Evolutionary conservation across 2,797 vertebrate genomes (phyloP), one percentile per base, ranked within the genome.

Genomic region (Podarcis siculus): DNA sequence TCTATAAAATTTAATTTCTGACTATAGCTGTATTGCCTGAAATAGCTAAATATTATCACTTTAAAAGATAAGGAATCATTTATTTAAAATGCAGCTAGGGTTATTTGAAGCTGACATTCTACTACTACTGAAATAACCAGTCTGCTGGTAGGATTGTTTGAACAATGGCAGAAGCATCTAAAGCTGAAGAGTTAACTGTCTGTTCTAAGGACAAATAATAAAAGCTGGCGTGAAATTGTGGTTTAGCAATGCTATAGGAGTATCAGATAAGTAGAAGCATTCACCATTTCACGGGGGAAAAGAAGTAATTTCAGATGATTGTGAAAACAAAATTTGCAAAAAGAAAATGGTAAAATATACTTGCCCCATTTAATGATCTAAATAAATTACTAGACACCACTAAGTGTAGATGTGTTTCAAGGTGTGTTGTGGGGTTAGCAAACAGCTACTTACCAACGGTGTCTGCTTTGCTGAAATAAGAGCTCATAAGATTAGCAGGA

Each of bases 391-490:
- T 88, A 73, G 21, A 75, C n/a, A 4, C 3, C 4, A 37, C 9
- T 49, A 79, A 13, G 2, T 69, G 19, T 80, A 12, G 13, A 49
- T 32, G 25, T 45, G 27, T 86, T 71, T 58, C 78, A 90, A 27
- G 3, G 66, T 35, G 15, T 49, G 32, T 2, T 35, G 2, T 80
- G 9, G 32, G 2, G 0, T 8, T 9, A 12, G 13, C 32, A 83
- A 13, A 85, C 23, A 88, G 6, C 45, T 79, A 90, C 97, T 98
- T 90, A 99, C 99, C 99, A 92, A 99, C 98, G 75, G 98, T 99
- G 90, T 99, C 99, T 67, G 98, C 98, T 97, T 98, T 99, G 96
- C 99, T 99, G 91, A 99, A 99, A 95, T 98, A 98, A 45, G 98
- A 97, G 27, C 97, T 98, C 86, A 99, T 92, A 21, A 98, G 95